Evolutionary conservation across 35 echinoderm and acorn worm species (phyloP).

Genomic region (Ptychodera flava): DNA sequence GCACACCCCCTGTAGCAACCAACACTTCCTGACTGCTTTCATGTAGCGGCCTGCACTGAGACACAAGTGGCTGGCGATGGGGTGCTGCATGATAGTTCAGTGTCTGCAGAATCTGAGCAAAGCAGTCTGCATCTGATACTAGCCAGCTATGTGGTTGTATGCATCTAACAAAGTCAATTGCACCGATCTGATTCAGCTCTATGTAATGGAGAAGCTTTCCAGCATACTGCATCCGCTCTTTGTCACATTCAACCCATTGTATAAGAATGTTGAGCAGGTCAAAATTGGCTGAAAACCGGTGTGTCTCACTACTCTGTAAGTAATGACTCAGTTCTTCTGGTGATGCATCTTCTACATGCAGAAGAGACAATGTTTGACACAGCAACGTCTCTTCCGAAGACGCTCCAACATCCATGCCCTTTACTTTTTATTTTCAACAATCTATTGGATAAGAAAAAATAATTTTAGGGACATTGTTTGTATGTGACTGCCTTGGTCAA

Average conservation of each 20-base stretch:
- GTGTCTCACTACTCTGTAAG: neutral
- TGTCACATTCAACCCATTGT: neutral
- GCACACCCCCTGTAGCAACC: neutral
- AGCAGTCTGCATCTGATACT: neutral
- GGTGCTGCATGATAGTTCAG: neutral
- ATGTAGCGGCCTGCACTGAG: neutral
- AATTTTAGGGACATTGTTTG: too few species aligned
- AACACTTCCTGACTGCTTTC: neutral
- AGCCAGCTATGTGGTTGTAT: neutral
- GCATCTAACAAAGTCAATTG: neutral
- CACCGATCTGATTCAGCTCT: neutral
- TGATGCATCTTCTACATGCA: neutral
- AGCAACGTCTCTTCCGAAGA: neutral
- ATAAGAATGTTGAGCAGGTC: neutral
- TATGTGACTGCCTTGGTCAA: too few species aligned
- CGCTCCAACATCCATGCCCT: neutral
- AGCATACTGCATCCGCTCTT: neutral
- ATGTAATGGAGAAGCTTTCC: neutral
- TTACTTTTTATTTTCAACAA: too few species aligned
- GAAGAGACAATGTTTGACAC: neutral
- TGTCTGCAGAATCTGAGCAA: neutral
- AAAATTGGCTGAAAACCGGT: neutral
- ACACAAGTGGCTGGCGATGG: neutral
- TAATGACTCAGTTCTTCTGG: neutral
- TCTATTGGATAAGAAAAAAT: too few species aligned